These are phyloP conservation scores for Phorcus lineatus DNA, from an alignment of 2,888 invertebrate species.

Conservation along the genomic window DNA sequence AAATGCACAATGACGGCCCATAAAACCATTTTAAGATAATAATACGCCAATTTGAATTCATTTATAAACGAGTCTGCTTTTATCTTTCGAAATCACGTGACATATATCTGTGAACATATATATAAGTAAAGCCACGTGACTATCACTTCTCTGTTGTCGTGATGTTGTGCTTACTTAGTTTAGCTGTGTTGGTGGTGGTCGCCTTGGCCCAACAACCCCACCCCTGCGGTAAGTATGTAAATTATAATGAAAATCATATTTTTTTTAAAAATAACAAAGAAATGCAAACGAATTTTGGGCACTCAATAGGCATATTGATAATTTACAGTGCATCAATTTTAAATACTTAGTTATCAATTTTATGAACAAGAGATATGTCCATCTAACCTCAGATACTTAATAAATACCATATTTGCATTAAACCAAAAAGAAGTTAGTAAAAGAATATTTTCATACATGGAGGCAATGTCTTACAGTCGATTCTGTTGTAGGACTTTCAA, in stretches of 20 bases:
- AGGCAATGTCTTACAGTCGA: no score
- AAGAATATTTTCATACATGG: no score
- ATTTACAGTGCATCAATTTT: neutral
- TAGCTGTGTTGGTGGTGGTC: constrained; percentile 42
- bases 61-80: no score
- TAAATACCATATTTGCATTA: neutral
- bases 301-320: neutral
- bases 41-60: no score
- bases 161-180: constrained; percentile 42
- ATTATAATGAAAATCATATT: neutral
- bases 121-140: constrained; percentile 2
- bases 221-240: constrained; percentile 51
- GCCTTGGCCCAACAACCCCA: constrained; percentile 48
- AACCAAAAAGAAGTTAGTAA: neutral
- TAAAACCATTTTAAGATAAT: no score
- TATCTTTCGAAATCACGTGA: no score
- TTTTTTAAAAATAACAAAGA: no score
- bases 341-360: neutral
- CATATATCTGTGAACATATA: no score
- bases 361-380: neutral
- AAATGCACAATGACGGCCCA: no score
- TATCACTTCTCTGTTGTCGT: neutral
- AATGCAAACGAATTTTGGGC: neutral
- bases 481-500: no score
- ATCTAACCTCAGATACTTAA: neutral